phyloP scores from a whole-genome alignment of 2,888 invertebrate species.

The Watsonalla binaria region DNA sequence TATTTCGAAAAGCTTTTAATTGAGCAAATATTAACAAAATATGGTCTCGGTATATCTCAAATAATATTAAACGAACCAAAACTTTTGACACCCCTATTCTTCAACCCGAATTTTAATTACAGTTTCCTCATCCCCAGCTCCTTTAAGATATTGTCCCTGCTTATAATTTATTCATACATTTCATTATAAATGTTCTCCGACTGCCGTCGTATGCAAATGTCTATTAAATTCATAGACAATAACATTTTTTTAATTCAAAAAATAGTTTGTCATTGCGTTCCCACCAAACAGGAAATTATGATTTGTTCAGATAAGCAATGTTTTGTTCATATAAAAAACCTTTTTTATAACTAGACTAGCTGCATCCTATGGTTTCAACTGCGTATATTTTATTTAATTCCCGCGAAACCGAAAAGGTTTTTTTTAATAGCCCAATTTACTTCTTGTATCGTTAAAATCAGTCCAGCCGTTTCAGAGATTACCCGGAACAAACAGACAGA shows the following conservation, averaged over 20 bases:
- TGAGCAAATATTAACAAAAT: too few relatives aligned
- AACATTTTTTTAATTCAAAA: constrained; percentile 40
- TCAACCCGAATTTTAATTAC: constrained; percentile 64
- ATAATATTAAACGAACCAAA: background rate
- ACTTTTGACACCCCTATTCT: constrained; percentile 40
- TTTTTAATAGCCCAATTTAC: too few relatives aligned
- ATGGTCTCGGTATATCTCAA: background rate
- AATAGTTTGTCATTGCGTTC: constrained; percentile 63
- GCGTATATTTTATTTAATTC: too few relatives aligned
- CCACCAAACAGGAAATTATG: constrained; percentile 52
- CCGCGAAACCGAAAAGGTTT: too few relatives aligned
- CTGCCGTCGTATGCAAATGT: constrained; percentile 60
- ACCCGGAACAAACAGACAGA: too few relatives aligned
- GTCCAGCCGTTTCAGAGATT: too few relatives aligned
- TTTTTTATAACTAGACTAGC: too few relatives aligned
- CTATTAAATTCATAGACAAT: constrained; percentile 67
- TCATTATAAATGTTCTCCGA: constrained; percentile 56
- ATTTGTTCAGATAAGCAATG: constrained; percentile 10
- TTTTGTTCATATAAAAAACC: background rate
- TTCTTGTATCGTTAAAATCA: too few relatives aligned
- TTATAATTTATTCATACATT: constrained; percentile 69
- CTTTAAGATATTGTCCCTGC: constrained; percentile 64
- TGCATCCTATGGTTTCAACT: too few relatives aligned
- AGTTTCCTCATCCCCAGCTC: constrained; percentile 57
- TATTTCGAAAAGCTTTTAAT: too few relatives aligned